Percentiles rank a stretch among this genome's conserved stretches.
These are phyloP conservation scores for Porites lutea DNA, from an alignment of 64 coral and sea anemone genomes.

Conservation along the genomic window DNA sequence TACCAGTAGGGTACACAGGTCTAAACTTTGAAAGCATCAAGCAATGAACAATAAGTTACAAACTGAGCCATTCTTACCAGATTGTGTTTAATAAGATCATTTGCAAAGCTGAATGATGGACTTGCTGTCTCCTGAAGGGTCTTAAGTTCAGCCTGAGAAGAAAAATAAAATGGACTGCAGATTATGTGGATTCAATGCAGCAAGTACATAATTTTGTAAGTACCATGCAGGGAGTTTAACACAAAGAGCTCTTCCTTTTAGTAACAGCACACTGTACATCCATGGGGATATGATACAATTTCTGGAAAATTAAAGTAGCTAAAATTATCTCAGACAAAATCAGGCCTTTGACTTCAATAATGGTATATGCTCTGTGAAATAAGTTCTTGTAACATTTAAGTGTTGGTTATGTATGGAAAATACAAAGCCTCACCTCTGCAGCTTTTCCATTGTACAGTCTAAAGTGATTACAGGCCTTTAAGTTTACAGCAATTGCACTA, in stretches of 20 bases:
- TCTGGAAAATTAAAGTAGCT: too few species aligned
- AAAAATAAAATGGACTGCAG: background rate
- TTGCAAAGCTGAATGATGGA: slow-evolving; percentile 98
- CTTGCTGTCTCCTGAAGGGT: slow-evolving; percentile 95
- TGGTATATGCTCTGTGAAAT: too few species aligned
- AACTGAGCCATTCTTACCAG: slow-evolving; percentile 50
- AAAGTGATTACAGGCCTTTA: slow-evolving; percentile 99
- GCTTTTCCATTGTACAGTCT: slow-evolving; percentile 98
- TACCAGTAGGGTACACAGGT: too few species aligned
- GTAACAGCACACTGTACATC: too few species aligned
- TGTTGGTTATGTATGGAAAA: background rate
- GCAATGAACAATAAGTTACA: too few species aligned
- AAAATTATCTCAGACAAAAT: too few species aligned
- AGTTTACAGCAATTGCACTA: slow-evolving; percentile 98
- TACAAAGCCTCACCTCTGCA: slow-evolving; percentile 73
- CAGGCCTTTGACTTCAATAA: too few species aligned
- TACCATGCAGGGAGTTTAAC: too few species aligned
- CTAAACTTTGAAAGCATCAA: too few species aligned
- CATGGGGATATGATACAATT: too few species aligned
- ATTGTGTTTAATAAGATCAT: slow-evolving; percentile 98
- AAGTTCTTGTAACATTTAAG: too few species aligned
- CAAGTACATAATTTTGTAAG: background rate
- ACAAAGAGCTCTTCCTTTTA: too few species aligned
- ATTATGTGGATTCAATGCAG: background rate
- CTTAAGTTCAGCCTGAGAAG: slow-evolving; percentile 87